Evolutionary conservation across 2,113 vertebrate genomes (phyloP).

Genomic region (Salvelinus sp.): DNA sequence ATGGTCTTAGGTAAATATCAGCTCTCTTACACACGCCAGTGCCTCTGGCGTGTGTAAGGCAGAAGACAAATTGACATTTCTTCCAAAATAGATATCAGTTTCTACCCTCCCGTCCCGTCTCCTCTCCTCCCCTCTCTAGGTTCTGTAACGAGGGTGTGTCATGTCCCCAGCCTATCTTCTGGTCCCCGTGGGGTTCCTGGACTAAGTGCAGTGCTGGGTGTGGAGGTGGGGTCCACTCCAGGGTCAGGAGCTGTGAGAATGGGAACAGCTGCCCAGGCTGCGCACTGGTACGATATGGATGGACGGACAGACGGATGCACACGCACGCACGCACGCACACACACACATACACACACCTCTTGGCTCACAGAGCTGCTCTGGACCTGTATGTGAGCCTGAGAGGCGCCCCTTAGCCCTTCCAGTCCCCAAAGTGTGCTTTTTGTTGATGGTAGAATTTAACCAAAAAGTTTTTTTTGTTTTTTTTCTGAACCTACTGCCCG

Average conservation of each 20-base stretch:
- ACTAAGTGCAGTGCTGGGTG: slow-evolving; percentile 93
- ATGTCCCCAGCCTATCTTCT: slow-evolving; percentile 93
- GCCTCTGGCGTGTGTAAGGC: no score
- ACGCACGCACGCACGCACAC: neutral
- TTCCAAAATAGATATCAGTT: neutral
- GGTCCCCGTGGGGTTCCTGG: slow-evolving; percentile 95
- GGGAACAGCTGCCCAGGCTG: slow-evolving; percentile 94
- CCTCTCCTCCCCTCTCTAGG: slow-evolving; percentile 60
- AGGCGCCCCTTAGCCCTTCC: no score
- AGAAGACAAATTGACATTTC: no score
- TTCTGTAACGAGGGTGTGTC: slow-evolving; percentile 94
- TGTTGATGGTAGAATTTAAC: no score
- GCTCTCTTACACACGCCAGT: no score
- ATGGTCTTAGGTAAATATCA: no score
- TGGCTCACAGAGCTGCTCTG: neutral
- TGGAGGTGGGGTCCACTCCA: slow-evolving; percentile 90
- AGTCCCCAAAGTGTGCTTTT: no score
- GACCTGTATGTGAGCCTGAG: neutral
- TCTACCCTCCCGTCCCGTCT: no score
- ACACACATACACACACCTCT: neutral
- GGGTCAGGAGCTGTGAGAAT: slow-evolving; percentile 90
- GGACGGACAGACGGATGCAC: neutral
- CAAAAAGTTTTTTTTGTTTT: no score
- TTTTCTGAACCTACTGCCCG: no score
- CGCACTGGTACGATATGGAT: slow-evolving; percentile 78